These are phyloP conservation scores for Dolichallabes microphthalmus DNA, from an alignment of 2,113 vertebrate genomes.

Conservation along the genomic window DNA sequence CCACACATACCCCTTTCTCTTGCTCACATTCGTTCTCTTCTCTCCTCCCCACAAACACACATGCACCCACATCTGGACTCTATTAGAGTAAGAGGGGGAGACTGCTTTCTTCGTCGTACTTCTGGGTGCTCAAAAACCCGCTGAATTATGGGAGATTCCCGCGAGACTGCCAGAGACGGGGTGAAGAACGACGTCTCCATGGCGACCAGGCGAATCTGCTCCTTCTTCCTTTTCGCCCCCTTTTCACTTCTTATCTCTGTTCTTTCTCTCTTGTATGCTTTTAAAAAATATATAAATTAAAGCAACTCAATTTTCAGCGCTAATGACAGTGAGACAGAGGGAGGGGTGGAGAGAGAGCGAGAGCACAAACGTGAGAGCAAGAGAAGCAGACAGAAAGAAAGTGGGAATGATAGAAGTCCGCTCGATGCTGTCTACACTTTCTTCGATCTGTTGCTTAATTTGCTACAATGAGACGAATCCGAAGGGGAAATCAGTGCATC, in stretches of 20 bases:
- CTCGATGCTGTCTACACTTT: constrained; percentile 3
- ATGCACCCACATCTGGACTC: constrained; percentile 54
- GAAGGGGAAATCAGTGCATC: constrained; percentile 42
- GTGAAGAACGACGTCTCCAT: constrained; percentile 39
- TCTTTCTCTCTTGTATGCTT: constrained; percentile 23
- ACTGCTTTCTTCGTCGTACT: constrained; percentile 34
- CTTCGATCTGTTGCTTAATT: constrained; percentile 56
- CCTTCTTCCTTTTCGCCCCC: not conserved
- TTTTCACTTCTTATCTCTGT: constrained; percentile 12
- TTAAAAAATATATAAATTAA: constrained; percentile 35
- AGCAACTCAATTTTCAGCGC: constrained; percentile 40
- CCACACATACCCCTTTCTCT: not conserved
- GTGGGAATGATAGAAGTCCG: constrained; percentile 11
- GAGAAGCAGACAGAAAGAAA: constrained; percentile 3
- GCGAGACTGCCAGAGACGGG: constrained; percentile 20
- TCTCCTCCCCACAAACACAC: not conserved
- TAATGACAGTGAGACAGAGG: constrained; percentile 10
- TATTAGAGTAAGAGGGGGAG: constrained; percentile 44
- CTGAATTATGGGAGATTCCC: constrained; percentile 54
- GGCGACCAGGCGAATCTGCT: constrained; percentile 28
- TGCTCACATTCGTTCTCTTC: not conserved
- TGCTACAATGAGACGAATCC: constrained; percentile 50
- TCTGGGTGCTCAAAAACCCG: constrained; percentile 41
- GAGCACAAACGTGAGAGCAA: not conserved
- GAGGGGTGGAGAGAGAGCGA: not conserved